Percentiles rank a stretch among this genome's conserved stretches.
Evolutionary conservation across 2,888 invertebrate species (phyloP).

Genomic region (Emmelina monodactyla): DNA sequence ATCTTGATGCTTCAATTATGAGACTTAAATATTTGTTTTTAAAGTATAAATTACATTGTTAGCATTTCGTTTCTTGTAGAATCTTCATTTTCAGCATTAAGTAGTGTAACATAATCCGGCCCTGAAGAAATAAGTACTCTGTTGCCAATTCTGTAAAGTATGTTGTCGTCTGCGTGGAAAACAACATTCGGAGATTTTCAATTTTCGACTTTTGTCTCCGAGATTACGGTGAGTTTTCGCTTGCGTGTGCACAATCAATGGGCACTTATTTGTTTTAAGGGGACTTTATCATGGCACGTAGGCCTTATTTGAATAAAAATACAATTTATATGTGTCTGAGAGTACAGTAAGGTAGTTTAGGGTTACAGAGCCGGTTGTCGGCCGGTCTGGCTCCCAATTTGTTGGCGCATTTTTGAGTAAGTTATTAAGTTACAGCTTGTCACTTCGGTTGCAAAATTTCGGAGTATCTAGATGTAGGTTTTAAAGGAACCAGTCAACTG

Average conservation of each 20-base stretch:
- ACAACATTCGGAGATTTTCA: slow-evolving; percentile 13
- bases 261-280: slow-evolving; percentile 58
- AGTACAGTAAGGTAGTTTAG: slow-evolving; percentile 52
- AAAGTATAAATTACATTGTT: slow-evolving; percentile 34
- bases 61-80: slow-evolving; percentile 22
- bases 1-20: slow-evolving; percentile 21
- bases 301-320: slow-evolving; percentile 64
- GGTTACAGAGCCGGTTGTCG: slow-evolving; percentile 59
- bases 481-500: too few species aligned
- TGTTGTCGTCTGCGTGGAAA: slow-evolving; percentile 33
- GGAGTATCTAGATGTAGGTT: too few species aligned
- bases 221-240: slow-evolving; percentile 28
- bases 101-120: slow-evolving; percentile 32
- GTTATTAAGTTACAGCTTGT: slow-evolving; percentile 66
- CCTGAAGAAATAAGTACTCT: slow-evolving; percentile 47
- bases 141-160: slow-evolving; percentile 44
- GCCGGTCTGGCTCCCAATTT: slow-evolving; percentile 56
- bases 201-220: slow-evolving; percentile 26
- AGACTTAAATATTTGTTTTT: slow-evolving; percentile 26
- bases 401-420: slow-evolving; percentile 62
- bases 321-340: slow-evolving; percentile 64
- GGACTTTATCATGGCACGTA: slow-evolving; percentile 58
- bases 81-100: slow-evolving; percentile 31
- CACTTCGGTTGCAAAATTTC: slow-evolving; percentile 61
- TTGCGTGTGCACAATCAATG: slow-evolving; percentile 25